phyloP scores from a whole-genome alignment of 2,113 vertebrate species.

The Coturnix japonica region DNA sequence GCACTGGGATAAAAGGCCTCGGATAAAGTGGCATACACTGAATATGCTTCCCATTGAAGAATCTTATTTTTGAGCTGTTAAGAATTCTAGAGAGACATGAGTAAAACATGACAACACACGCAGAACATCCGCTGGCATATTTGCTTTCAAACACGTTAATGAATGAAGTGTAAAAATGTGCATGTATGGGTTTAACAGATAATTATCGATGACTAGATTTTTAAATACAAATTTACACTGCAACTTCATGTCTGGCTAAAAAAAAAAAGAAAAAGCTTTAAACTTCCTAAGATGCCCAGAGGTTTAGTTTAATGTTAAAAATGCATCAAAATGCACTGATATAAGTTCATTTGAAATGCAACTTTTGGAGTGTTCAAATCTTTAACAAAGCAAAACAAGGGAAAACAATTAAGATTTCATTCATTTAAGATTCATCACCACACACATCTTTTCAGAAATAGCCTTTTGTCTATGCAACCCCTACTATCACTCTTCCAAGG shows the following conservation, averaged over 20 bases:
- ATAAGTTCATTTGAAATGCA: background rate
- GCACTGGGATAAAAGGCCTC: conserved; percentile 29
- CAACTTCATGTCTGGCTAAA: too few relatives aligned
- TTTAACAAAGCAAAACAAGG: background rate
- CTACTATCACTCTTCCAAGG: background rate
- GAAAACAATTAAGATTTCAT: background rate
- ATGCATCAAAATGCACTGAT: too few relatives aligned
- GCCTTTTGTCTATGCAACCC: background rate
- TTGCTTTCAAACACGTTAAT: conserved; percentile 57
- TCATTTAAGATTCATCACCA: background rate
- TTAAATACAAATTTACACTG: conserved; percentile 53
- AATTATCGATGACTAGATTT: conserved; percentile 76
- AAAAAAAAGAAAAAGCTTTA: too few relatives aligned
- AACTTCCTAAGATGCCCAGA: background rate
- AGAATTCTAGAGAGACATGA: background rate
- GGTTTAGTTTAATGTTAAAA: background rate
- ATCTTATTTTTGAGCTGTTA: background rate
- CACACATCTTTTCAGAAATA: background rate
- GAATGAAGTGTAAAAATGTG: conserved; percentile 67
- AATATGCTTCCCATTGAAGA: background rate
- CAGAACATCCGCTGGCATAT: conserved; percentile 36
- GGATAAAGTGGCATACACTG: background rate
- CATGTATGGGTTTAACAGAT: conserved; percentile 59
- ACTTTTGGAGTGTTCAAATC: background rate
- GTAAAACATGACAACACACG: conserved; percentile 39